Conservation (phyloP, 2,113 vertebrate genomes). For the Pholis gunnellus region DNA sequence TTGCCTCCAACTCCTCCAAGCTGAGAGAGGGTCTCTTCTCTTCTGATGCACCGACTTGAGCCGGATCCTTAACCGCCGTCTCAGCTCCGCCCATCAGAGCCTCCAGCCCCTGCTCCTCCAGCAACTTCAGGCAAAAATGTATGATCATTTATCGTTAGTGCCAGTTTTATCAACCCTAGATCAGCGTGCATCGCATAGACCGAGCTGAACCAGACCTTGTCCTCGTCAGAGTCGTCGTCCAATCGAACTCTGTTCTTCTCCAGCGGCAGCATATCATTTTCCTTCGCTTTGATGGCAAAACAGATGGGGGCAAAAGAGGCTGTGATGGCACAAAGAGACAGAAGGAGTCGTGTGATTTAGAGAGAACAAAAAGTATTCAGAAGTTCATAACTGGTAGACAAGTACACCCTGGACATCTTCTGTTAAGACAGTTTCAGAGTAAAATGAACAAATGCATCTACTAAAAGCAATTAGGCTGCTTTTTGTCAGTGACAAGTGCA, state of each 20-base stretch:
- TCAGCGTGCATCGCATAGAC: not conserved
- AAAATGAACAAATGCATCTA: not conserved
- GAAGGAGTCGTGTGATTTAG: not conserved
- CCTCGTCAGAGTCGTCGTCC: constrained; percentile 96
- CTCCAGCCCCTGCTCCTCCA: constrained; percentile 84
- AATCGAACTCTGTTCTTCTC: constrained; percentile 96
- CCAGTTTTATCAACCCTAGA: not conserved
- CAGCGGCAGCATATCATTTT: constrained; percentile 94
- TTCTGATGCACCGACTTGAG: constrained; percentile 79
- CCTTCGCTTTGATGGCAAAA: constrained; percentile 97
- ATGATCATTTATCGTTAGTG: not conserved
- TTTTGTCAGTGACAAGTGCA: not conserved
- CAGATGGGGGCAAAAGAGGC: constrained; percentile 97
- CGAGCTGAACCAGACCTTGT: constrained; percentile 74
- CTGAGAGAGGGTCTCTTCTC: constrained; percentile 92
- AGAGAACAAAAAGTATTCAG: not conserved
- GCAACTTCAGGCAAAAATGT: constrained; percentile 30
- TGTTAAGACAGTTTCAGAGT: not conserved
- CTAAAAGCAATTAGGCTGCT: not conserved
- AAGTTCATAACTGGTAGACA: not conserved
- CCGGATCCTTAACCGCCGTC: constrained; percentile 70
- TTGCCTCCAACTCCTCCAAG: constrained; percentile 95
- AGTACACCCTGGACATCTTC: not conserved
- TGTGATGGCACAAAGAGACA: constrained; percentile 70
- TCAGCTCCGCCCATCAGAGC: constrained; percentile 61